A percentile compares a stretch with the other conserved stretches of the same genome.
Conservation (phyloP, 53 echinoderm and acorn worm species). For the Apostichopus leukothele region DNA sequence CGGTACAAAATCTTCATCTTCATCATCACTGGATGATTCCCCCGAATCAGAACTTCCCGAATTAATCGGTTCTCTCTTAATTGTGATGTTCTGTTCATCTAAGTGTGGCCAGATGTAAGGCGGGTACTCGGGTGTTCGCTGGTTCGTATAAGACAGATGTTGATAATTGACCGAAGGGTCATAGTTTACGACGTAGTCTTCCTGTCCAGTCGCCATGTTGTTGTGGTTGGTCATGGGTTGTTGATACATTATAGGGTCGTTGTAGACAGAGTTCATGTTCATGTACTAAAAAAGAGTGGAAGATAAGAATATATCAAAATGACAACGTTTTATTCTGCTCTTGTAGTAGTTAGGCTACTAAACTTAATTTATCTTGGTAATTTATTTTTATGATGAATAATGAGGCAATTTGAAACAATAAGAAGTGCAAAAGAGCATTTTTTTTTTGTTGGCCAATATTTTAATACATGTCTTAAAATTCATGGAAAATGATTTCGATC, state of each 20-base stretch:
- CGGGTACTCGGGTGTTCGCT: not conserved
- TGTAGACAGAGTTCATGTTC: not conserved
- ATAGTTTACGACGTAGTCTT: not conserved
- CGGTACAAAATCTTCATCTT: not conserved
- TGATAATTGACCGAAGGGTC: not conserved
- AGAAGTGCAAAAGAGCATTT: no score
- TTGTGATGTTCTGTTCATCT: not conserved
- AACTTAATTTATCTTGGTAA: no score
- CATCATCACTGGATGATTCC: slow-evolving; percentile 17
- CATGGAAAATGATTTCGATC: no score
- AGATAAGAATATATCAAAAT: no score
- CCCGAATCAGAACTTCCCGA: slow-evolving; percentile 22
- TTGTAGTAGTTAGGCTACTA: no score
- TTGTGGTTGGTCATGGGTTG: not conserved
- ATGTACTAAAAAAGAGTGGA: not conserved
- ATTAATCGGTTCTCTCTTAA: not conserved
- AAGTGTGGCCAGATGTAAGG: not conserved
- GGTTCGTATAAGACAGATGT: not conserved
- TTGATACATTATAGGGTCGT: slow-evolving; percentile 20
- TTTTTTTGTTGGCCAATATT: no score
- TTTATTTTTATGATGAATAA: no score
- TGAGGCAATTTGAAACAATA: no score
- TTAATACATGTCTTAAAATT: no score
- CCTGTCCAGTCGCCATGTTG: not conserved
- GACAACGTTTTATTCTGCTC: no score